Conservation (phyloP, 2,113 vertebrate species). For the Colistium nudipinnis region DNA sequence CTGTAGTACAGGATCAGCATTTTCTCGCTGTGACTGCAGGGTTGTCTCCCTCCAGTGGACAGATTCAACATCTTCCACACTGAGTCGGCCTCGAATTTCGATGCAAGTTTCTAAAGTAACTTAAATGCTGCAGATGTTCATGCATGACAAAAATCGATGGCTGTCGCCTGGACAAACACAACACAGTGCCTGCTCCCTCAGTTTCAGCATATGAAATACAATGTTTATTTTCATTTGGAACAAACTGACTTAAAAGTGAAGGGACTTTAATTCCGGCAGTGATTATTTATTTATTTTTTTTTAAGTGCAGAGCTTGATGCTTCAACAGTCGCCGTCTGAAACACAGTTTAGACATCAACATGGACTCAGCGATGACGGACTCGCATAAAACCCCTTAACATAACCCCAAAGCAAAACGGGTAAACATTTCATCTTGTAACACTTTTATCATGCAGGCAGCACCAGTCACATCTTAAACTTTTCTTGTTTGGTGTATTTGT, state of each 20-base stretch:
- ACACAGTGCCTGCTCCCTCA: conserved; percentile 7
- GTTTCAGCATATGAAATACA: conserved; percentile 18
- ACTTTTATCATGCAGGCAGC: conserved; percentile 67
- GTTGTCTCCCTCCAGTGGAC: conserved; percentile 73
- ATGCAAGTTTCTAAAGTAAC: conserved; percentile 1
- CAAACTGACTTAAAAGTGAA: conserved; percentile 42
- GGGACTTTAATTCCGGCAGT: conserved; percentile 20
- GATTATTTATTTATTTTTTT: neutral
- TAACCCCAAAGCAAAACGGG: conserved; percentile 39
- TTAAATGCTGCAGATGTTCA: conserved; percentile 28
- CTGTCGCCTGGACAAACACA: conserved; percentile 19
- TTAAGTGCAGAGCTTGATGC: conserved; percentile 3
- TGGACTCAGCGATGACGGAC: conserved; percentile 22
- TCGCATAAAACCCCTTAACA: conserved; percentile 23
- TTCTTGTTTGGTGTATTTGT: neutral
- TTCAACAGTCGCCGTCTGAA: conserved; percentile 55
- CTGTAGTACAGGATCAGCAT: conserved; percentile 6
- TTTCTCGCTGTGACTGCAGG: conserved; percentile 16
- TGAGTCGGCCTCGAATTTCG: conserved; percentile 16
- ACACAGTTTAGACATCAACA: conserved; percentile 45
- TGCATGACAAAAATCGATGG: conserved; percentile 20
- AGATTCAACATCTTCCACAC: neutral
- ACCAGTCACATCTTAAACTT: conserved; percentile 53
- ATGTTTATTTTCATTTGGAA: conserved; percentile 53
- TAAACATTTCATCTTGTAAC: conserved; percentile 53